Conservation (phyloP, 1,140 invertebrate species). For the Dolichoris vasculosae region DNA sequence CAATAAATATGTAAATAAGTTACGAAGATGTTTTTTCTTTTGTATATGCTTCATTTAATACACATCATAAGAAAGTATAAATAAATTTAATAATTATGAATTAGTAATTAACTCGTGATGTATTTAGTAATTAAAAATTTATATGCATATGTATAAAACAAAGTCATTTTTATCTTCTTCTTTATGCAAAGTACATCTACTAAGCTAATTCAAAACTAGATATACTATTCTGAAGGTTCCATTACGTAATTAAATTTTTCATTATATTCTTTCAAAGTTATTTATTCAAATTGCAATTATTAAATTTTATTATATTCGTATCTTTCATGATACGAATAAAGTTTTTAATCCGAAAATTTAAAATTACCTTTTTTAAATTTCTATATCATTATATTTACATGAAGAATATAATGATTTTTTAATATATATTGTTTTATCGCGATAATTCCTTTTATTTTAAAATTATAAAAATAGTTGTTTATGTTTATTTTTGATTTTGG, state of each 20-base stretch:
- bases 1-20: neutral
- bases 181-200: neutral
- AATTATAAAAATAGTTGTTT: no score
- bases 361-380: no score
- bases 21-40: neutral
- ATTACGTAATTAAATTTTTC: slow-evolving; percentile 31
- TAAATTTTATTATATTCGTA: no score
- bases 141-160: neutral
- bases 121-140: neutral
- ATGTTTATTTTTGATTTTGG: no score
- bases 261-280: slow-evolving; percentile 10
- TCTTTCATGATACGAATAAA: no score
- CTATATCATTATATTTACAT: no score
- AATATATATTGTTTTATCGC: no score
- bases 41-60: neutral
- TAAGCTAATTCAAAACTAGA: slow-evolving; percentile 3
- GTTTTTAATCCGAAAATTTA: no score
- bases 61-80: neutral
- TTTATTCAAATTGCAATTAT: neutral
- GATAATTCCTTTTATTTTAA: no score
- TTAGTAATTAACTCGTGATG: neutral
- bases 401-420: no score
- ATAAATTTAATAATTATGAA: neutral
- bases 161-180: neutral
- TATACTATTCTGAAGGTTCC: neutral